These are phyloP conservation scores for Scolopax mira DNA, from an alignment of 2,113 vertebrate genomes.

Conservation along the genomic window DNA sequence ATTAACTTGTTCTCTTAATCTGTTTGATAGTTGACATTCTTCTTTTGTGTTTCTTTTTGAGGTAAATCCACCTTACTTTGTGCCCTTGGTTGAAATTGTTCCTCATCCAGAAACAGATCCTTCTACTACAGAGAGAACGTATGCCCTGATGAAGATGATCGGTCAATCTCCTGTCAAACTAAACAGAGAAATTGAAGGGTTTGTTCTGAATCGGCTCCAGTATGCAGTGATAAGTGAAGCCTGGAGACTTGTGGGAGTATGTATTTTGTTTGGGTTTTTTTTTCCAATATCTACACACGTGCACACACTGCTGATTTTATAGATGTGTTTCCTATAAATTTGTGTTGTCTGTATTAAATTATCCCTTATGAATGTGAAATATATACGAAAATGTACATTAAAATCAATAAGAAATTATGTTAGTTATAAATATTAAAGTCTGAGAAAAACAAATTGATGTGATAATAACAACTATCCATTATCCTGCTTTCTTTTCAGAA, in stretches of 20 bases:
- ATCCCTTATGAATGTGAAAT: not conserved
- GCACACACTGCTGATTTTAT: not conserved
- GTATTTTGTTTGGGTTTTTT: not conserved
- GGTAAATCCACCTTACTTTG: constrained; percentile 95
- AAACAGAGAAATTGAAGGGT: constrained; percentile 88
- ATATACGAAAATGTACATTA: not conserved
- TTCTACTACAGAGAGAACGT: constrained; percentile 78
- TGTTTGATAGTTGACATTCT: not conserved
- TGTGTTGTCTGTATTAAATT: not conserved
- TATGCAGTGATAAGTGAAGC: constrained; percentile 92
- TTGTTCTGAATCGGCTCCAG: constrained; percentile 92
- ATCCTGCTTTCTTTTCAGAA: not conserved
- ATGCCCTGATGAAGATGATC: constrained; percentile 86
- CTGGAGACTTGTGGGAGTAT: constrained; percentile 92
- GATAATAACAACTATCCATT: not conserved
- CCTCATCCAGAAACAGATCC: constrained; percentile 89
- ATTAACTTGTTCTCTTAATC: not conserved
- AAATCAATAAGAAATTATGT: not conserved
- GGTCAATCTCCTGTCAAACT: constrained; percentile 89
- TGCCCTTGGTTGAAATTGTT: constrained; percentile 93
- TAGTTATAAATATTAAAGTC: not conserved
- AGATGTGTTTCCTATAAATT: not conserved
- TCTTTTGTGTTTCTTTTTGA: constrained; percentile 48
- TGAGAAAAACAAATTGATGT: not conserved
- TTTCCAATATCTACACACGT: not conserved